Evolutionary conservation across 1,140 invertebrate species (phyloP).

Genomic region (Apocrypta bakeri): DNA sequence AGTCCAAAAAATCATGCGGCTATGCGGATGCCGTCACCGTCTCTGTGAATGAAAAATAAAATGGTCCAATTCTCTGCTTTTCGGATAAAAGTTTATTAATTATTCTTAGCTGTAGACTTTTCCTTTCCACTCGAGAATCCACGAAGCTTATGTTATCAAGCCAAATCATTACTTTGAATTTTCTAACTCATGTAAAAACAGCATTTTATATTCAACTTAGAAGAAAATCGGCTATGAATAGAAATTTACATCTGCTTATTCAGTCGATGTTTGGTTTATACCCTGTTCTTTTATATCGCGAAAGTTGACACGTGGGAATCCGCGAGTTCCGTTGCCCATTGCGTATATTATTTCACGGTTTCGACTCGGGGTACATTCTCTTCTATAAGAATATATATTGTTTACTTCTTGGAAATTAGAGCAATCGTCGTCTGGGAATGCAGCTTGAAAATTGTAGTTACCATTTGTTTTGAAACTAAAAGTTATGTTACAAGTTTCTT

Average conservation of each 20-base stretch:
- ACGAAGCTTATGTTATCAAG: not conserved
- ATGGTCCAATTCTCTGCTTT: not conserved
- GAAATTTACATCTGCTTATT: not conserved
- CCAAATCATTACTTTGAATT: not conserved
- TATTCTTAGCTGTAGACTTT: not conserved
- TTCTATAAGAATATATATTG: not conserved
- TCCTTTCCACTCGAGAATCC: not conserved
- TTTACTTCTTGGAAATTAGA: not conserved
- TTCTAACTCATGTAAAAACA: not conserved
- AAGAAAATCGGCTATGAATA: not conserved
- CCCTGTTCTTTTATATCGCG: not conserved
- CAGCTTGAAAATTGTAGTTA: not conserved
- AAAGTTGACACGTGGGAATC: not conserved
- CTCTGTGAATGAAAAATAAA: not conserved
- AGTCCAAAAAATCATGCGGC: conserved; percentile 26
- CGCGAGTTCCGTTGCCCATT: not conserved
- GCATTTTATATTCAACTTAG: not conserved
- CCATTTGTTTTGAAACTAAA: not conserved
- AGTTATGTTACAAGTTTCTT: not conserved
- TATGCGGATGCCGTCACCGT: not conserved
- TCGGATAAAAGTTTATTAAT: not conserved
- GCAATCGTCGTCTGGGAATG: not conserved
- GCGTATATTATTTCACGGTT: not conserved
- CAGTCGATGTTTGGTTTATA: not conserved
- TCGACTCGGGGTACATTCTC: not conserved